phyloP scores from a whole-genome alignment of 2,797 vertebrate species.

The Rhabdomys pumilio region DNA sequence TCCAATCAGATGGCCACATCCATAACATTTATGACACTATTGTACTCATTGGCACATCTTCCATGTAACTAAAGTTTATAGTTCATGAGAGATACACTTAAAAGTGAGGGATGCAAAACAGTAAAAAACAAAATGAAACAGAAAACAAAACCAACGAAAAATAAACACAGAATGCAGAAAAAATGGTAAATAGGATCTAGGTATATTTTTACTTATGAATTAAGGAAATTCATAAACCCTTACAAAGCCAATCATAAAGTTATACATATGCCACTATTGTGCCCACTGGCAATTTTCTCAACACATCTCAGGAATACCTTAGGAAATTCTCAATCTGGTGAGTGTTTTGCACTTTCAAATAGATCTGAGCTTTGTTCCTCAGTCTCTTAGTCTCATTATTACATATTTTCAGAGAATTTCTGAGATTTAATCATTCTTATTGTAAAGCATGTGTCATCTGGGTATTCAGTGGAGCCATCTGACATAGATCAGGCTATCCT shows the following conservation, averaged over 20 bases:
- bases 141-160: background rate
- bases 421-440: background rate
- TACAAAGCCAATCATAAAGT: background rate
- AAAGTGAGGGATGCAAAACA: background rate
- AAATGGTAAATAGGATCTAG: background rate
- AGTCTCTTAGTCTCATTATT: background rate
- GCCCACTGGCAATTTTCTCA: background rate
- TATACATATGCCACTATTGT: background rate
- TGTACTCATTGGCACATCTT: background rate
- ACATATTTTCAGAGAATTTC: background rate
- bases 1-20: background rate
- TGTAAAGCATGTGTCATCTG: background rate
- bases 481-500: background rate
- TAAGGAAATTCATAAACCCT: background rate
- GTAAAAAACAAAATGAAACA: background rate
- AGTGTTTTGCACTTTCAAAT: background rate
- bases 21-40: no score
- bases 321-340: background rate
- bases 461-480: no score
- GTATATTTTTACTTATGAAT: background rate
- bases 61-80: background rate
- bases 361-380: background rate
- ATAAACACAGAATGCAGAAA: background rate
- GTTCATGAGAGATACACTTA: background rate
- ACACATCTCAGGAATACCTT: background rate